Conservation (phyloP, 2,113 vertebrate genomes). For the Austrofundulus limnaeus region DNA sequence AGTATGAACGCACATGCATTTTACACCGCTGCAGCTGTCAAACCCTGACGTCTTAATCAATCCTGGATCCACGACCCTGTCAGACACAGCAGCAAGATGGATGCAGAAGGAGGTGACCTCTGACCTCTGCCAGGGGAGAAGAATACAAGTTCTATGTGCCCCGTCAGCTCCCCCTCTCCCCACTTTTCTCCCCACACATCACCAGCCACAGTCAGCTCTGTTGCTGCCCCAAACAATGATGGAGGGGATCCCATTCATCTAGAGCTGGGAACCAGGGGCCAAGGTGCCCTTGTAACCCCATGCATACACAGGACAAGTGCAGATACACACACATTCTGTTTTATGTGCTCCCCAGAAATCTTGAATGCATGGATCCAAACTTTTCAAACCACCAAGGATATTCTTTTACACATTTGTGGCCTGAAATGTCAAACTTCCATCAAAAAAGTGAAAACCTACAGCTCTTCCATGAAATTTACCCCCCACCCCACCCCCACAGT, state of each 20-base stretch:
- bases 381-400: neutral
- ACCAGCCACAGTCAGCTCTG: slow-evolving; percentile 41
- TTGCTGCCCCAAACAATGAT: slow-evolving; percentile 80
- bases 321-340: slow-evolving; percentile 35
- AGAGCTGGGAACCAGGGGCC: slow-evolving; percentile 69
- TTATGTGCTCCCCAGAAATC: slow-evolving; percentile 10
- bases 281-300: slow-evolving; percentile 53
- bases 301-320: slow-evolving; percentile 48
- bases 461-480: neutral
- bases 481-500: neutral
- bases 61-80: slow-evolving; percentile 83
- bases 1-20: slow-evolving; percentile 33
- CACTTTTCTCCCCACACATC: slow-evolving; percentile 45
- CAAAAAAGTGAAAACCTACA: neutral
- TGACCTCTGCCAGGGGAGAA: slow-evolving; percentile 84
- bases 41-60: slow-evolving; percentile 94
- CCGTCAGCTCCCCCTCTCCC: slow-evolving; percentile 50
- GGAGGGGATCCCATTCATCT: slow-evolving; percentile 81
- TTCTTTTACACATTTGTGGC: neutral
- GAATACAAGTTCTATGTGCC: slow-evolving; percentile 69
- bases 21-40: slow-evolving; percentile 79
- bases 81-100: slow-evolving; percentile 87
- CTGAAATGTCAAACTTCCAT: neutral
- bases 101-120: slow-evolving; percentile 88
- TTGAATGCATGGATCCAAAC: neutral